Conservation (phyloP, 2,113 vertebrate species). For the Pseudonaja textilis region DNA sequence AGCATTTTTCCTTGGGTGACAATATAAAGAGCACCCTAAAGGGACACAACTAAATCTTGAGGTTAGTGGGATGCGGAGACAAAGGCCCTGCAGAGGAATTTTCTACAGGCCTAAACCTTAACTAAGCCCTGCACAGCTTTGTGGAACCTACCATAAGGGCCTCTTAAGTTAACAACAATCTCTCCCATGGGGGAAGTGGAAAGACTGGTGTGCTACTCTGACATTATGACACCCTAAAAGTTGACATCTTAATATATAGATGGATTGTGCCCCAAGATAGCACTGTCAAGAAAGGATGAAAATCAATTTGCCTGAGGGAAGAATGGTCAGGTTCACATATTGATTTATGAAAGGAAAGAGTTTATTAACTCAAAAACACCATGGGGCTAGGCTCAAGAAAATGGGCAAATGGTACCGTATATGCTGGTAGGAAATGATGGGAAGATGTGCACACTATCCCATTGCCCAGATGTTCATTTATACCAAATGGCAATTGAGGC, state of each 20-base stretch:
- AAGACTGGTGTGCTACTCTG: not conserved
- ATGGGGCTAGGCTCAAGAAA: not conserved
- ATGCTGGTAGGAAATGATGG: not conserved
- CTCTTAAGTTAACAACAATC: slow-evolving; percentile 23
- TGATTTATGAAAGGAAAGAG: slow-evolving; percentile 39
- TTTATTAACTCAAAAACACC: slow-evolving; percentile 36
- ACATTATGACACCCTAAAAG: slow-evolving; percentile 16
- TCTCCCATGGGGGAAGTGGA: not conserved
- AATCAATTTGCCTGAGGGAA: slow-evolving; percentile 35
- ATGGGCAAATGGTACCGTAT: not conserved
- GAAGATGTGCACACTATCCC: not conserved
- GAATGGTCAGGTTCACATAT: slow-evolving; percentile 6
- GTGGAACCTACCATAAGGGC: not conserved
- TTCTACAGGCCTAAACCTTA: not conserved
- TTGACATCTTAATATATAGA: slow-evolving; percentile 39
- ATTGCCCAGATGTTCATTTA: not conserved
- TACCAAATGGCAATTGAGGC: not conserved
- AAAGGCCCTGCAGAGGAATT: not conserved
- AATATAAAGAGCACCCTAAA: not conserved
- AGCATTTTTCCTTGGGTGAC: not conserved
- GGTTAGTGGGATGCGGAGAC: not conserved
- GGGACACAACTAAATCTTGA: not conserved
- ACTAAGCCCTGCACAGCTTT: slow-evolving; percentile 3
- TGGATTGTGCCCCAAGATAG: slow-evolving; percentile 36
- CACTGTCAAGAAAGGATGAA: not conserved